Evolutionary conservation across 2,797 vertebrate genomes (phyloP).

Genomic region (Enteromius argenteus): DNA sequence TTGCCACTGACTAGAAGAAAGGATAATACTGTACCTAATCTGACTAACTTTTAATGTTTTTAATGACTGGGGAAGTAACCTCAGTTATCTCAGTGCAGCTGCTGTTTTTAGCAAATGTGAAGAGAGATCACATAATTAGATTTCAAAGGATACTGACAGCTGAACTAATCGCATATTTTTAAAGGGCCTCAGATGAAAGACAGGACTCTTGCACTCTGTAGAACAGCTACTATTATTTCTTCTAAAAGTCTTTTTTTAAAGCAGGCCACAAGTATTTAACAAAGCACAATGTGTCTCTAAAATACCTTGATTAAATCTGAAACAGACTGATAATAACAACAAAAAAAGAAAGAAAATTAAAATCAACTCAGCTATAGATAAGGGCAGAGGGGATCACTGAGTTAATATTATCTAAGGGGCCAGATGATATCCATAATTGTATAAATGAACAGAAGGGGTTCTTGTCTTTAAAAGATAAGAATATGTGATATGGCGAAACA

Average conservation of each 20-base stretch:
- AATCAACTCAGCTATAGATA: not conserved
- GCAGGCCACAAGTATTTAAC: conserved; percentile 8
- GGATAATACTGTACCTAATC: conserved; percentile 8
- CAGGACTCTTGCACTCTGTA: not conserved
- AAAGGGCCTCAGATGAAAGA: conserved; percentile 22
- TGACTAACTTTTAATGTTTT: not conserved
- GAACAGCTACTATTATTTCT: not conserved
- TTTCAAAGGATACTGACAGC: conserved; percentile 31
- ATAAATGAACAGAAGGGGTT: not conserved
- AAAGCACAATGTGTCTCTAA: not conserved
- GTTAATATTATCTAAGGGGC: not conserved
- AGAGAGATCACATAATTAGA: not conserved
- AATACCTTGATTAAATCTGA: not conserved
- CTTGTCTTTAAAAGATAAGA: not conserved
- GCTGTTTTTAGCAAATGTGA: conserved; percentile 20
- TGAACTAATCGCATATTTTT: conserved; percentile 29
- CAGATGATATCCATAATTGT: not conserved
- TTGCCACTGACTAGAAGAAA: conserved; percentile 1
- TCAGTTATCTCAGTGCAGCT: conserved; percentile 9
- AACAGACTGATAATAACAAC: not conserved
- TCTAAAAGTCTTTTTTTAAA: not conserved
- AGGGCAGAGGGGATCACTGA: not conserved
- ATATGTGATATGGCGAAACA: not conserved
- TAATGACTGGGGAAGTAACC: conserved; percentile 6
- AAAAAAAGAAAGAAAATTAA: not conserved